Base-by-base conservation (phyloP, 2,888 invertebrate genomes). In the Dryococelus australis region DNA sequence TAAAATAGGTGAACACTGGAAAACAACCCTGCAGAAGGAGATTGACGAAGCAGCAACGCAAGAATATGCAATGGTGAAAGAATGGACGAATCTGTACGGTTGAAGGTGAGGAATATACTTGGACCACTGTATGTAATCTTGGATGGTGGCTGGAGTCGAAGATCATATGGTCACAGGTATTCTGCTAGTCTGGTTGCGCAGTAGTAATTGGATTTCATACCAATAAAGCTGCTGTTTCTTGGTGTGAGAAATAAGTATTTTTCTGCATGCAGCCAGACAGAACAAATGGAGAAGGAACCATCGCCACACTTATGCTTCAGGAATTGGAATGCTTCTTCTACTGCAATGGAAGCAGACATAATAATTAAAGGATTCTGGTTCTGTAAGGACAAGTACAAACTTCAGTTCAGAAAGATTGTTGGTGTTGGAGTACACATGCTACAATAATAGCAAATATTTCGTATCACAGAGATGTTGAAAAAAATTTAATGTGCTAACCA, bases 341-440 rank as follows among this genome's bases (percentile, higher is more conserved):
- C 90, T n/a, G 87, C 89, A 8, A 92, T 92, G 91, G 92, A 92
- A 89, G 89, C 90, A 3, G 90, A 90, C 83, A 91, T 91, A 13
- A 90, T 91, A 27, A 87, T 89, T 9, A 84, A 91, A 89, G 92
- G 91, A 12, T 92, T 91, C 87, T 88, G 89, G 85, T 51, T 85
- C 43, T 91, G 91, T 87, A 86, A 90, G 10, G 87, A 88, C 43
- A 90, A 90, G 89, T 90, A 91, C 89, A 89, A 89, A 84, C 8
- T 92, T 9, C 90, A 90, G 43, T 92, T 91, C 88, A 89, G 85
- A 2, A 88, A 89, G 87, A 88, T 91, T 78, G 89, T 92, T 20
- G 91, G 91, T n/a, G 92, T 91, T 89, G 91, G 92, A 16, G 90
- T 20, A 91, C 91, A 2, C 91, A 90, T 85, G 88, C 89, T 80